These are phyloP conservation scores for Panorpa germanica DNA, from an alignment of 2,888 invertebrate species.

Conservation along the genomic window DNA sequence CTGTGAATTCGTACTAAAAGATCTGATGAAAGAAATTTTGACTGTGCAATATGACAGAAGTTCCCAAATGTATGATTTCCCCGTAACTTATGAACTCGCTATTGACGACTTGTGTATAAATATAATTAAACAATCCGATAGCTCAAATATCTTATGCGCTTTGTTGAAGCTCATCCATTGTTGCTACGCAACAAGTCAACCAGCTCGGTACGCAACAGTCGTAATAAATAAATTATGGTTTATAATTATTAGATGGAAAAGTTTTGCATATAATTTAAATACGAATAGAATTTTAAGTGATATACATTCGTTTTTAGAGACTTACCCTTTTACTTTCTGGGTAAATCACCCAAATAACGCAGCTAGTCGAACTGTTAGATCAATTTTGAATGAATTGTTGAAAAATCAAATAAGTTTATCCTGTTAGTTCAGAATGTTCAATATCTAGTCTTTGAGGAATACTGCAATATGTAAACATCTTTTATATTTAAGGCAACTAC, in stretches of 20 bases:
- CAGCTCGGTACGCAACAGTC: constrained; percentile 56
- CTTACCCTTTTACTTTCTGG: constrained; percentile 78
- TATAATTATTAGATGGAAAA: constrained; percentile 69
- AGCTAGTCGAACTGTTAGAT: constrained; percentile 82
- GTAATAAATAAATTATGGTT: constrained; percentile 93
- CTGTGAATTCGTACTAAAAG: constrained; percentile 23
- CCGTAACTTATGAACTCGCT: constrained; percentile 47
- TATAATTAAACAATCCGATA: constrained; percentile 56
- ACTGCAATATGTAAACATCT: too few species aligned
- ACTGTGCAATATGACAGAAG: constrained; percentile 23
- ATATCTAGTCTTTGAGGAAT: too few species aligned
- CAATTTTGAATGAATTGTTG: constrained; percentile 78
- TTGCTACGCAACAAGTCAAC: neutral
- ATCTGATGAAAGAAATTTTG: constrained; percentile 16
- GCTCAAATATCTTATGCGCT: constrained; percentile 51
- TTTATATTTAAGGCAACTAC: too few species aligned
- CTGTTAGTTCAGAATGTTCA: too few species aligned
- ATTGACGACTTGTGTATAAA: constrained; percentile 59
- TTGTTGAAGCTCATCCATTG: constrained; percentile 13
- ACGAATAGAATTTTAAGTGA: constrained; percentile 64
- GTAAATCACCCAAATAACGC: constrained; percentile 66
- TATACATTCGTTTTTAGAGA: constrained; percentile 74
- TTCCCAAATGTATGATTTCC: constrained; percentile 23
- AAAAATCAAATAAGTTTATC: too few species aligned
- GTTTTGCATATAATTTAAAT: constrained; percentile 53